Conservation (phyloP, 2,797 vertebrate species). For the Cirrhinus molitorella region DNA sequence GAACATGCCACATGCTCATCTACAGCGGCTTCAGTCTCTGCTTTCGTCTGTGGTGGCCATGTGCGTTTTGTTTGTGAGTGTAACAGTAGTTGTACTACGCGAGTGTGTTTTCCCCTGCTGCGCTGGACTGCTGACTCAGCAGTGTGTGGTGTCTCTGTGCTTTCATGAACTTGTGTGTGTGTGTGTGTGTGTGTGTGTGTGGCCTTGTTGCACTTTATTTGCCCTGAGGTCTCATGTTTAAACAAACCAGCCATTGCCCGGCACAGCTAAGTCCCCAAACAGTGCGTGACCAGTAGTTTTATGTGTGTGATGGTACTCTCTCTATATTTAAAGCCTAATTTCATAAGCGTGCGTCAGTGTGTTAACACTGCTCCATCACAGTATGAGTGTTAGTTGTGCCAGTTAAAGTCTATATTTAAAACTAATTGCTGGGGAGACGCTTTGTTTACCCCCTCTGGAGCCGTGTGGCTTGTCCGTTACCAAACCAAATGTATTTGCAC, state of each 20-base stretch:
- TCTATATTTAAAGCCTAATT: conserved; percentile 62
- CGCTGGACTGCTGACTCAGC: conserved; percentile 46
- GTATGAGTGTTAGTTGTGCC: conserved; percentile 31
- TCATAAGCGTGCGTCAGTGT: conserved; percentile 47
- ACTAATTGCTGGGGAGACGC: conserved; percentile 67
- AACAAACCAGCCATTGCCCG: conserved; percentile 53
- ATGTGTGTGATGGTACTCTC: conserved; percentile 31
- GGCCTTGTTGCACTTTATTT: conserved; percentile 49
- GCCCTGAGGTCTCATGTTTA: conserved; percentile 45
- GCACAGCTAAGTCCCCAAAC: conserved; percentile 46
- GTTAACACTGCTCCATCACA: conserved; percentile 9
- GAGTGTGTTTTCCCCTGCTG: conserved; percentile 37
- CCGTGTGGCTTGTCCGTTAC: conserved; percentile 60
- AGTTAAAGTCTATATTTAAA: conserved; percentile 67
- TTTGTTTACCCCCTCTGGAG: conserved; percentile 68
- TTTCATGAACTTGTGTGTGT: conserved; percentile 33
- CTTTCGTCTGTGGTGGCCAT: conserved; percentile 23
- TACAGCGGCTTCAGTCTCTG: not conserved
- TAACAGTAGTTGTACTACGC: conserved; percentile 36
- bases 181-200: conserved; percentile 41
- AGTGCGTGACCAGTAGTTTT: conserved; percentile 49
- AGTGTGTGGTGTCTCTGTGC: conserved; percentile 36
- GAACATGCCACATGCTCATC: conserved; percentile 5
- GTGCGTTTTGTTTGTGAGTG: conserved; percentile 48
- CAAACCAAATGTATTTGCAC: conserved; percentile 50